phyloP scores from a whole-genome alignment of 2,797 vertebrate genomes.

The Bufotes viridis region DNA sequence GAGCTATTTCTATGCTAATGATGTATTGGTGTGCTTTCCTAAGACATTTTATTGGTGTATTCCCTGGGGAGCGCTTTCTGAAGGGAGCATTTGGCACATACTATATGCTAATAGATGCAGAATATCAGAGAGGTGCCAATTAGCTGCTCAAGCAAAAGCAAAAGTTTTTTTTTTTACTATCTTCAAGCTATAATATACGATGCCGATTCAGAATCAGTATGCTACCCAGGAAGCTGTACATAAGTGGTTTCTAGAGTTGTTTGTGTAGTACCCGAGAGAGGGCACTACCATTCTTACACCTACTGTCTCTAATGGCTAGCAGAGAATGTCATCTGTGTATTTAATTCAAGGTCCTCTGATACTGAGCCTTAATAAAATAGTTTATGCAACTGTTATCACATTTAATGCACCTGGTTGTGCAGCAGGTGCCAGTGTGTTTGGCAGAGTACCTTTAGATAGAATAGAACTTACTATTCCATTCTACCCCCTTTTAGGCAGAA shows the following conservation, averaged over 20 bases:
- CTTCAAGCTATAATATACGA: not conserved
- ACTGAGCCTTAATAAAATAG: too few relatives aligned
- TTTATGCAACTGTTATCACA: too few relatives aligned
- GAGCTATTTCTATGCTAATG: not conserved
- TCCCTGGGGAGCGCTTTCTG: not conserved
- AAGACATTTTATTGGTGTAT: not conserved
- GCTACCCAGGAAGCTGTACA: not conserved
- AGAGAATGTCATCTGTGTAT: too few relatives aligned
- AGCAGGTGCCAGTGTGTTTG: too few relatives aligned
- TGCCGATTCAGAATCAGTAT: not conserved
- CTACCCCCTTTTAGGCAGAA: too few relatives aligned
- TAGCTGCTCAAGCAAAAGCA: not conserved
- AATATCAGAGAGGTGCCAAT: conserved; percentile 36
- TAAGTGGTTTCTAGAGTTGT: not conserved
- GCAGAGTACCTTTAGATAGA: too few relatives aligned
- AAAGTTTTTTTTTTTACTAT: not conserved
- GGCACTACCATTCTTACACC: too few relatives aligned
- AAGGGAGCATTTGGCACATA: conserved; percentile 1
- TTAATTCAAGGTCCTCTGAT: too few relatives aligned
- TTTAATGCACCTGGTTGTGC: too few relatives aligned
- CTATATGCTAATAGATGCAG: not conserved
- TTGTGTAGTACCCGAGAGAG: too few relatives aligned
- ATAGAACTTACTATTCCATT: too few relatives aligned
- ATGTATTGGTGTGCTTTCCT: not conserved
- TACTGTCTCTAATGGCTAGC: too few relatives aligned